A percentile compares a stretch with the other conserved stretches of the same genome.
phyloP scores from a whole-genome alignment of 2,797 vertebrate genomes.

The Hydrocynus forskahlii region DNA sequence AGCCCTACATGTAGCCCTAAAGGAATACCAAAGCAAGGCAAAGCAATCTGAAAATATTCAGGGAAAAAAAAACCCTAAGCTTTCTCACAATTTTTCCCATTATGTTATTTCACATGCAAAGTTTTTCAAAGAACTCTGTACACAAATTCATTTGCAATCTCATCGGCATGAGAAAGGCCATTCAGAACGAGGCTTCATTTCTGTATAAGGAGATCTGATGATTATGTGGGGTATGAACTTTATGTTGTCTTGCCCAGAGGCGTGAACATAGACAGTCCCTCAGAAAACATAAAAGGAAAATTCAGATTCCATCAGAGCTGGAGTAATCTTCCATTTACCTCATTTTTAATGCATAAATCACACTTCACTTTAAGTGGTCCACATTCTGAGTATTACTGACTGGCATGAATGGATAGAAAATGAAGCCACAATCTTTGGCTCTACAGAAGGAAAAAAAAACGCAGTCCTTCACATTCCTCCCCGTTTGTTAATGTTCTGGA shows the following conservation, averaged over 20 bases:
- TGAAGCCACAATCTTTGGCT: background rate
- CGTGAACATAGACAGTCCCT: slow-evolving; percentile 26
- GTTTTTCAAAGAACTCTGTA: no score
- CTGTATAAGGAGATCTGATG: slow-evolving; percentile 36
- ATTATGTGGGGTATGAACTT: slow-evolving; percentile 43
- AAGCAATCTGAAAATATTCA: background rate
- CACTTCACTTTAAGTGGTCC: background rate
- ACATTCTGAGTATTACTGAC: background rate
- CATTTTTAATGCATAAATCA: background rate
- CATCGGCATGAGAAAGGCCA: slow-evolving; percentile 25
- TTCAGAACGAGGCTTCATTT: slow-evolving; percentile 31
- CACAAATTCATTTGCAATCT: slow-evolving; percentile 36
- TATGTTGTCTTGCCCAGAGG: slow-evolving; percentile 26
- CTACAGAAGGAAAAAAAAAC: background rate
- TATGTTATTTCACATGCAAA: background rate
- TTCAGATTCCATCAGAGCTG: background rate
- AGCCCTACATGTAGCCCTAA: background rate
- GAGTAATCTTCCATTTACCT: slow-evolving; percentile 5
- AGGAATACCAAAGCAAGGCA: background rate
- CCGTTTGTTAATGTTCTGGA: background rate
- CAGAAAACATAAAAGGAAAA: slow-evolving; percentile 13
- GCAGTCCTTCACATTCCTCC: background rate
- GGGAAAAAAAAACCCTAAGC: background rate
- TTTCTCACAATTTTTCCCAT: background rate
- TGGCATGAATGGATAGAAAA: background rate